Conservation (phyloP, 2,797 vertebrate species). For the Sparus aurata region DNA sequence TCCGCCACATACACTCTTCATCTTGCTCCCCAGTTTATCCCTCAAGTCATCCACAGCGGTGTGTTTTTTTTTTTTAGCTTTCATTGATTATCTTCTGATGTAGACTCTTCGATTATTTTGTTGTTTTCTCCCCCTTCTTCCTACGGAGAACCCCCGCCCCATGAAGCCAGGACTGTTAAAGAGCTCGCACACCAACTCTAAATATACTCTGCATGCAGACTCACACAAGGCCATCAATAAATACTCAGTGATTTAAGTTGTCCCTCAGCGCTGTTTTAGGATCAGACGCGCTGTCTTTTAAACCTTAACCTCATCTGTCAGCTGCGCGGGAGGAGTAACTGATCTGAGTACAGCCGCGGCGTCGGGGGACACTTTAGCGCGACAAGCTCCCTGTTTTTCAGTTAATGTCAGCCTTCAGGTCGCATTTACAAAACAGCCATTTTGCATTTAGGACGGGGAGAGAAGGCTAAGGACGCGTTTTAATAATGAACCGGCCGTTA, state of each 20-base stretch:
- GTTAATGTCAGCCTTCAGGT: conserved; percentile 12
- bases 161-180: background rate
- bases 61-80: background rate
- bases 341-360: conserved; percentile 8
- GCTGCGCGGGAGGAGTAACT: conserved; percentile 1
- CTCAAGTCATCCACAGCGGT: background rate
- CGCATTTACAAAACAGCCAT: conserved; percentile 1
- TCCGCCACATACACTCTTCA: background rate
- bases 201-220: background rate
- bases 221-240: conserved; percentile 7
- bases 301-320: conserved; percentile 25
- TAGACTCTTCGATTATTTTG: background rate
- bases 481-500: background rate
- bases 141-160: background rate
- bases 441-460: background rate
- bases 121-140: background rate
- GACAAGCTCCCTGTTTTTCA: conserved; percentile 5
- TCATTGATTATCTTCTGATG: conserved; percentile 15
- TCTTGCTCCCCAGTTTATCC: conserved; percentile 1
- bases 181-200: background rate
- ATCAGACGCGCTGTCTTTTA: conserved; percentile 12
- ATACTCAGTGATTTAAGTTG: background rate
- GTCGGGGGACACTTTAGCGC: conserved; percentile 5
- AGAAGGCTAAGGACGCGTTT: background rate
- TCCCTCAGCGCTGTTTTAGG: conserved; percentile 32